A percentile compares a stretch with the other conserved stretches of the same genome.
Evolutionary conservation across 2,797 vertebrate genomes (phyloP).

Genomic region (Catharus ustulatus): DNA sequence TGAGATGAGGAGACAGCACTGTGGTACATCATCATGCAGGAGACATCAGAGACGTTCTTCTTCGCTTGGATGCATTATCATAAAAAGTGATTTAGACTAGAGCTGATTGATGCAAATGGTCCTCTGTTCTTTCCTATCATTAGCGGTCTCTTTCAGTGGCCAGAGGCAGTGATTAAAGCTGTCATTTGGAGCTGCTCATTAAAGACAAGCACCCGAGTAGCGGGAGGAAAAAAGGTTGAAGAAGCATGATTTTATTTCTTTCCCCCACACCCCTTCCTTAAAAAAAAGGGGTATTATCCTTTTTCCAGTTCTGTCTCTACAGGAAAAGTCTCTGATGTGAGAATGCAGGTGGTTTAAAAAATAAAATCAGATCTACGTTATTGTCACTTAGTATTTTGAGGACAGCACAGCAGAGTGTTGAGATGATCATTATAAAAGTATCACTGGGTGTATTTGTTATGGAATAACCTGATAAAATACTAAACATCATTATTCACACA

Average conservation of each 20-base stretch:
- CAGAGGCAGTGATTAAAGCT: constrained; percentile 99
- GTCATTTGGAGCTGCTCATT: constrained; percentile 99
- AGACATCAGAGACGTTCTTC: constrained; percentile 90
- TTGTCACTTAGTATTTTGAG: constrained; percentile 55
- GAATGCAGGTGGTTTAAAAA: constrained; percentile 58
- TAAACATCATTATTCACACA: neutral
- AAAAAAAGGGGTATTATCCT: neutral
- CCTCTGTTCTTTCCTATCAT: constrained; percentile 98
- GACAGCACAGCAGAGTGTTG: constrained; percentile 12
- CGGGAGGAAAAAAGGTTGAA: constrained; percentile 83
- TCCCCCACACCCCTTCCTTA: neutral
- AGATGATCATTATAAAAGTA: constrained; percentile 46
- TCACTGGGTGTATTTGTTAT: constrained; percentile 63
- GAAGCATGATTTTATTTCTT: constrained; percentile 55
- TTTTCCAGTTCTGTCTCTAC: constrained; percentile 48
- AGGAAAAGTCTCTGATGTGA: constrained; percentile 22
- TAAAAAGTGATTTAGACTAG: constrained; percentile 99
- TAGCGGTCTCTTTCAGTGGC: constrained; percentile 95
- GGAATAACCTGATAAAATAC: constrained; percentile 31
- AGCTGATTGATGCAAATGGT: constrained; percentile 99
- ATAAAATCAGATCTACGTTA: constrained; percentile 31
- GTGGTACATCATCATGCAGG: constrained; percentile 89
- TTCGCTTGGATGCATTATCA: constrained; percentile 96
- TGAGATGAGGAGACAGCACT: constrained; percentile 80
- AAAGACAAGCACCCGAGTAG: constrained; percentile 87